Base-by-base conservation (phyloP, 2,113 vertebrate genomes). In the Indicator maculatus region DNA sequence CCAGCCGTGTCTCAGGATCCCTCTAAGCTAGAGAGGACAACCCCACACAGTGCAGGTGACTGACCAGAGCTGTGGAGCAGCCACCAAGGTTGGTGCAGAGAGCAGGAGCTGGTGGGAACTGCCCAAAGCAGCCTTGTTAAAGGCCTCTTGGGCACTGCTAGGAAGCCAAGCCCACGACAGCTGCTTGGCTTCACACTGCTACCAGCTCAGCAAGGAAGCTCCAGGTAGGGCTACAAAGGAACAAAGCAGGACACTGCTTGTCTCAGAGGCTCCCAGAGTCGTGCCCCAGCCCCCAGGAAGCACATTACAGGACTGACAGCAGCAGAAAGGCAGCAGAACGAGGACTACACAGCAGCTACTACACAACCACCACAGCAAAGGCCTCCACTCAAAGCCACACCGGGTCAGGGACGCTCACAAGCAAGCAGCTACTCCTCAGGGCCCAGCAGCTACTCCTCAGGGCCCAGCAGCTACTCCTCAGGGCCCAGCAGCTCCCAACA, bases 351-450 rank as follows among this genome's bases (percentile, higher is more conserved):
- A 1, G 75, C 73, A 89, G 41, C 75, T 16, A 79, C n/a, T 39
- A 61, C 56, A 38, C 3, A 65, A 74, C 5, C 79, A 75, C 5
- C 69, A 77, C 83, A 82, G 95, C 71, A 86, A 88, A 82, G 0
- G 11, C 50, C 64, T 69, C 77, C 76, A 69, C n/a, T 16, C 52
- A 74, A 95, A 77, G 86, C 81, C 88, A 92, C 60, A 24, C 28
- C 36, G 81, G 80, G 61, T 88, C 2, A 0, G 66, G 73, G 87
- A 89, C 17, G 20, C 82, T 78, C 28, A n/a, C 61, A 63, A 95
- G 96, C 85, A 95, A 96, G 81, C 93, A 67, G 86, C 83, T 94
- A 69, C 30, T 95, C 81, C 91, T 88, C 90, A 75, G 61, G 27
- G 23, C 63, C 47, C 7, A 82, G 75, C 7, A 21, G 67, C 83